A percentile compares a stretch with the other conserved stretches of the same genome.
phyloP scores from a whole-genome alignment of 1,140 invertebrate species.

The Helicoverpa zea region DNA sequence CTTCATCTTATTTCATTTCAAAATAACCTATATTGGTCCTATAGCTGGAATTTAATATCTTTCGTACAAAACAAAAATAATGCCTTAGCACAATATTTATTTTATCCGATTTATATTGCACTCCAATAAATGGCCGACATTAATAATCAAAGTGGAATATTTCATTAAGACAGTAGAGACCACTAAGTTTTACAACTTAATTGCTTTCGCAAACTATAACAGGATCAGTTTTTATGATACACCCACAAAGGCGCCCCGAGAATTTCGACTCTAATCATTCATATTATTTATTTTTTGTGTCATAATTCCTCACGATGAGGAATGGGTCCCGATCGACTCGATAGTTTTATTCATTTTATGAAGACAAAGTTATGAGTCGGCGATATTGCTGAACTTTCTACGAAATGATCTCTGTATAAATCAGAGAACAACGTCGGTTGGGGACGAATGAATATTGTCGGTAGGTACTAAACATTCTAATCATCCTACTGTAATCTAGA shows the following conservation, averaged over 20 bases:
- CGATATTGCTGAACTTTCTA: constrained; percentile 49
- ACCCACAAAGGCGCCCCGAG: constrained; percentile 66
- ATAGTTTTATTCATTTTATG: constrained; percentile 63
- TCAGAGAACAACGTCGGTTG: constrained; percentile 2
- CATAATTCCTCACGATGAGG: constrained; percentile 77
- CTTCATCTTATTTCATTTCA: constrained; percentile 10
- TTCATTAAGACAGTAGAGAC: constrained; percentile 79
- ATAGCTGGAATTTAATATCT: constrained; percentile 43
- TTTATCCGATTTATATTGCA: constrained; percentile 69
- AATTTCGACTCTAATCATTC: constrained; percentile 71
- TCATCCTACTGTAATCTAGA: constrained; percentile 71
- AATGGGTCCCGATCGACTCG: constrained; percentile 65
- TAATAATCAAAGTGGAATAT: constrained; percentile 81
- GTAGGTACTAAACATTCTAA: constrained; percentile 70
- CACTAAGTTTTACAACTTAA: constrained; percentile 84
- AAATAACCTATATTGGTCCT: background rate
- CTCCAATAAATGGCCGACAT: constrained; percentile 72
- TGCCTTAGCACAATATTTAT: constrained; percentile 67
- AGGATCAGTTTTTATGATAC: constrained; percentile 78
- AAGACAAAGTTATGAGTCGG: constrained; percentile 55
- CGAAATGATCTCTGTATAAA: constrained; percentile 27
- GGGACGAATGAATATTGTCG: constrained; percentile 50
- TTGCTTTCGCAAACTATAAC: constrained; percentile 84
- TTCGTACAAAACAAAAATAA: constrained; percentile 56
- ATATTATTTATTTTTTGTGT: constrained; percentile 76